These are phyloP conservation scores for Crypturellus tataupa DNA, from an alignment of 2,797 vertebrate genomes.

Conservation along the genomic window DNA sequence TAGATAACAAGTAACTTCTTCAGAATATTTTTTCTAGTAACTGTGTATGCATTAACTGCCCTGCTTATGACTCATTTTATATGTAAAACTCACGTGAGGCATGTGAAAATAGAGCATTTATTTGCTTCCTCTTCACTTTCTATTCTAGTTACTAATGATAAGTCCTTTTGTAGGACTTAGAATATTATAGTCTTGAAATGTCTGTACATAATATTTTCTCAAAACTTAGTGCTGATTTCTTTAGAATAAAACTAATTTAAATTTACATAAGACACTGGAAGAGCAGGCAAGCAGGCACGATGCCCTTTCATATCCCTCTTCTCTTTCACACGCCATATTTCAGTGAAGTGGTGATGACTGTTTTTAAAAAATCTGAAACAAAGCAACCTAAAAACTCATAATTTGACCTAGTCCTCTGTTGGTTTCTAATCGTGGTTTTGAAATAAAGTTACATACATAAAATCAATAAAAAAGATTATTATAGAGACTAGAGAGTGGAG, in stretches of 20 bases:
- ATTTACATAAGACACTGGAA: neutral
- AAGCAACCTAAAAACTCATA: neutral
- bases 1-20: neutral
- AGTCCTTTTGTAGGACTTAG: neutral
- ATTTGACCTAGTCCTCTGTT: neutral
- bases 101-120: neutral
- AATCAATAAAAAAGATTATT: neutral
- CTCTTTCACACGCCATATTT: neutral
- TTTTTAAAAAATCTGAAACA: neutral
- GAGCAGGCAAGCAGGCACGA: neutral
- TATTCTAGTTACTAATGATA: neutral
- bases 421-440: neutral
- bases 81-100: neutral
- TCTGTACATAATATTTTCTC: neutral
- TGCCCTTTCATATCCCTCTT: neutral
- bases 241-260: neutral
- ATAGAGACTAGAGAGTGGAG: neutral
- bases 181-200: neutral
- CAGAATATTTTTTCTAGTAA: neutral
- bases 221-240: neutral
- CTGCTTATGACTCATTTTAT: neutral
- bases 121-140: neutral
- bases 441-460: neutral
- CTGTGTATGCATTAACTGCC: neutral
- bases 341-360: neutral